Base-by-base conservation (phyloP, 2,888 invertebrate species). In the Himalopsyche anomala region DNA sequence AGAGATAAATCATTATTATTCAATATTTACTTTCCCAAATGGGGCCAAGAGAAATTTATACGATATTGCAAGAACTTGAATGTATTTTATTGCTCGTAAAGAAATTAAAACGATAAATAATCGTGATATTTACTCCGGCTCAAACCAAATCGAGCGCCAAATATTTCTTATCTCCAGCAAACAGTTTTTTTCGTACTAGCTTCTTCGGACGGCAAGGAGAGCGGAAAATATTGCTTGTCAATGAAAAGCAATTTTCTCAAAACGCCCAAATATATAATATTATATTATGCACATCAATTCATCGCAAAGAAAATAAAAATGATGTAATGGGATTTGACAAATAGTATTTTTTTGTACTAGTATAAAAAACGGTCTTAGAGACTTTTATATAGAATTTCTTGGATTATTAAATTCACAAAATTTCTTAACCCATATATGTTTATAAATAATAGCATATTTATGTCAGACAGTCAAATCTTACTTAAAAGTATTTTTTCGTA, bases 91-190 rank as follows among this genome's bases (percentile, higher is more conserved):
- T 74, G 36, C 74, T 36, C 15, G 36, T 36, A 28, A 74, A 74
- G 74, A 74, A 74, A 74, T 74, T 74, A 74, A 74, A 74, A 74
- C 74, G 36, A 74, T 74, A 74, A 74, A 74, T 74, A 74, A 74
- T 74, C 74, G 74, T 74, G 36, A 74, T 74, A 74, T 74, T 74
- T 74, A 2, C 74, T 74, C 36, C 74, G 38, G 74, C 74, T 74
- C 74, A 74, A 36, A 74, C 36, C 74, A 74, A 74, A 74, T 74
- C 74, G 74, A 74, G 74, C 74, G 74, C 28, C 28, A 74, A 74
- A 74, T 74, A 74, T 74, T 74, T 74, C 74, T 74, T 74, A 74
- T 74, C 74, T 74, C 38, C 36, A 12, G 36, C 28, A 12, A 74
- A 74, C 74, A 74, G 74, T 74, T 74, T 74, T 62, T 74, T 74